Conservation (phyloP, 2,888 invertebrate genomes). For the Malthinus flaveolus region DNA sequence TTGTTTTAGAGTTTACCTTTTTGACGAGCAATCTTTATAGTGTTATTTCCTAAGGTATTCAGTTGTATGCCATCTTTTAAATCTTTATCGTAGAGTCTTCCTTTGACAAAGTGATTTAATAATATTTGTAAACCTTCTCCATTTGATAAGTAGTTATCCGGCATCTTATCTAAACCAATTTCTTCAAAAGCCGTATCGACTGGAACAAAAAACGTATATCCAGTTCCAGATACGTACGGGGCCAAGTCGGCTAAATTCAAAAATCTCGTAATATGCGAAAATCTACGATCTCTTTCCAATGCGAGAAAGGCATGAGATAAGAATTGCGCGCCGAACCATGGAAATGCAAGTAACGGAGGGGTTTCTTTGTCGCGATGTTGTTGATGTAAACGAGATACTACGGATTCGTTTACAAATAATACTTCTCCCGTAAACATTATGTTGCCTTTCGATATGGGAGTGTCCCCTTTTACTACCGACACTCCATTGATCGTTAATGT, state of each 20-base stretch:
- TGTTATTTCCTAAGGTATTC: slow-evolving; percentile 61
- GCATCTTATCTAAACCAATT: slow-evolving; percentile 61
- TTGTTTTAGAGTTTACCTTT: slow-evolving; percentile 44
- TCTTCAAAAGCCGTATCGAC: slow-evolving; percentile 67
- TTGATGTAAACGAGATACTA: slow-evolving; percentile 64
- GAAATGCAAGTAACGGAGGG: slow-evolving; percentile 65
- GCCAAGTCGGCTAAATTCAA: slow-evolving; percentile 66
- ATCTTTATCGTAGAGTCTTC: slow-evolving; percentile 63
- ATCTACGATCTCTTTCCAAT: slow-evolving; percentile 61
- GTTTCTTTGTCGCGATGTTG: slow-evolving; percentile 68
- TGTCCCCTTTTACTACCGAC: slow-evolving; percentile 62
- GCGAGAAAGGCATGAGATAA: slow-evolving; percentile 65
- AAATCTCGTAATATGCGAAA: slow-evolving; percentile 62
- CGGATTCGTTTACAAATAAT: slow-evolving; percentile 64
- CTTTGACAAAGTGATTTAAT: slow-evolving; percentile 65
- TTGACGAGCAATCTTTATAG: slow-evolving; percentile 57
- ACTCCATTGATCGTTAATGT: slow-evolving; percentile 63
- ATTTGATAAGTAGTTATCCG: slow-evolving; percentile 61
- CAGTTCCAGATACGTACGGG: slow-evolving; percentile 64
- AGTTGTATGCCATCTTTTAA: slow-evolving; percentile 59
- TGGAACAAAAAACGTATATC: slow-evolving; percentile 72
- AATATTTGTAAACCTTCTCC: slow-evolving; percentile 62
- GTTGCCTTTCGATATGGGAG: slow-evolving; percentile 63
- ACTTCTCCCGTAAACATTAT: slow-evolving; percentile 67
- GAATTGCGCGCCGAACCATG: slow-evolving; percentile 68